Evolutionary conservation across 2,797 vertebrate species (phyloP), one percentile per base, ranked within the genome.

Genomic region (Rousettus madagascariensis): DNA sequence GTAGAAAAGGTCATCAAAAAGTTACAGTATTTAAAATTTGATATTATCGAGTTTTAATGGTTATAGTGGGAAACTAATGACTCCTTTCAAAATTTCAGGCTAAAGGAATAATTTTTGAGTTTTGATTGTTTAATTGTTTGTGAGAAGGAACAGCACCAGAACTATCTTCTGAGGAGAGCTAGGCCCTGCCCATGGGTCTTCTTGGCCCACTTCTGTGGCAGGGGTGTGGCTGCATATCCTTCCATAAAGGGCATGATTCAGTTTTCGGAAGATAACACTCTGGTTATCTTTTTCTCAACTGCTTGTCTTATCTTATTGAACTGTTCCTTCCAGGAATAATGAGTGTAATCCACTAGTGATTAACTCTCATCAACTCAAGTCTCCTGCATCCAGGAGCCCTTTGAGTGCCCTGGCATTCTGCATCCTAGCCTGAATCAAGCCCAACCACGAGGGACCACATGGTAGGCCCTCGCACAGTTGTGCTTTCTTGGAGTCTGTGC

Each of bases 1-100:
- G 28, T 77, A 71, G 55, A 65, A 80, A 93, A 86, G 26, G 13
- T 95, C 38, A 38, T 66, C 38, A 20, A 15, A 26, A 92, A 36
- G 24, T 74, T 80, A 43, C 3, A 74, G 63, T 78, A 69, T 91
- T 80, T 86, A 69, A 86, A 92, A n/a, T 38, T 38, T 38, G 38
- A 38, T 38, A 38, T 38, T 38, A 38, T 38, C 6, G 38, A 38
- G 38, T 38, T 38, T 38, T 38, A 71, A 82, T 53, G 53, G 7
- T 6, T 65, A 12, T 51, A 19, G 59, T 65, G 12, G 65, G 10
- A 90, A 95, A 71, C 15, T 46, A 84, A n/a, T 12, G 33, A 10
- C 12, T 71, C 41, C 68, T 68, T 91, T 80, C 53, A 57, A 77
- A 77, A 36, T 66, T 12, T 71, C 41, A 80, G 38, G 16, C 59